A percentile compares a stretch with the other conserved stretches of the same genome.
These are phyloP conservation scores for Erebia epiphron DNA, from an alignment of 2,888 invertebrate species.

Conservation along the genomic window DNA sequence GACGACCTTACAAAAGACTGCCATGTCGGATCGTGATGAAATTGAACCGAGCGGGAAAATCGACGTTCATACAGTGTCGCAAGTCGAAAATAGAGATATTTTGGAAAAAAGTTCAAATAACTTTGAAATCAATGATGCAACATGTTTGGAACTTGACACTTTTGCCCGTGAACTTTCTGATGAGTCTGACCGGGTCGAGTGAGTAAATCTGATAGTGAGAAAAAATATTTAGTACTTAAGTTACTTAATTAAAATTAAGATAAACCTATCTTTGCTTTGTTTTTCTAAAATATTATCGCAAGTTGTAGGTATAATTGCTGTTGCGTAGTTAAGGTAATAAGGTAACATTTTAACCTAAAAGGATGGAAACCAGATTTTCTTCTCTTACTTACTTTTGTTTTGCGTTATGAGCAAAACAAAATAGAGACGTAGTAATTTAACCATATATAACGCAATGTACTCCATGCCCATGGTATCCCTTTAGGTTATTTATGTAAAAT, in stretches of 20 bases:
- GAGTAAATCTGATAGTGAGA: neutral
- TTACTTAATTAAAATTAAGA: neutral
- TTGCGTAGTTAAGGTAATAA: too few species aligned
- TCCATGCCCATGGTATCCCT: too few species aligned
- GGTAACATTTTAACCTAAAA: too few species aligned
- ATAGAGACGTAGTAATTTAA: too few species aligned
- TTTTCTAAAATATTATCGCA: neutral
- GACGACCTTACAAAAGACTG: slow-evolving; percentile 30
- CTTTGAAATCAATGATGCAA: slow-evolving; percentile 4
- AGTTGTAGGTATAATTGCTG: too few species aligned
- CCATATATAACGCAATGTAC: too few species aligned
- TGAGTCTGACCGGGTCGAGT: slow-evolving; percentile 7
- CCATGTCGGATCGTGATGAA: slow-evolving; percentile 30
- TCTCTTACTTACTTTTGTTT: too few species aligned
- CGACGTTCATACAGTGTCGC: slow-evolving; percentile 28
- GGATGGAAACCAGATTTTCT: too few species aligned
- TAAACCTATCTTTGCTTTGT: neutral
- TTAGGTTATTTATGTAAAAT: too few species aligned
- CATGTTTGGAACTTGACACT: neutral
- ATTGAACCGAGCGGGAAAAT: slow-evolving; percentile 23
- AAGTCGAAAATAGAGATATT: slow-evolving; percentile 26
- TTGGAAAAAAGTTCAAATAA: slow-evolving; percentile 9
- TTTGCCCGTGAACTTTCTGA: slow-evolving; percentile 10
- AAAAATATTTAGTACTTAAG: neutral
- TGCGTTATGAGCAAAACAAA: too few species aligned